Base-by-base conservation (phyloP, 1,140 invertebrate genomes). In the Onthophagus taurus region DNA sequence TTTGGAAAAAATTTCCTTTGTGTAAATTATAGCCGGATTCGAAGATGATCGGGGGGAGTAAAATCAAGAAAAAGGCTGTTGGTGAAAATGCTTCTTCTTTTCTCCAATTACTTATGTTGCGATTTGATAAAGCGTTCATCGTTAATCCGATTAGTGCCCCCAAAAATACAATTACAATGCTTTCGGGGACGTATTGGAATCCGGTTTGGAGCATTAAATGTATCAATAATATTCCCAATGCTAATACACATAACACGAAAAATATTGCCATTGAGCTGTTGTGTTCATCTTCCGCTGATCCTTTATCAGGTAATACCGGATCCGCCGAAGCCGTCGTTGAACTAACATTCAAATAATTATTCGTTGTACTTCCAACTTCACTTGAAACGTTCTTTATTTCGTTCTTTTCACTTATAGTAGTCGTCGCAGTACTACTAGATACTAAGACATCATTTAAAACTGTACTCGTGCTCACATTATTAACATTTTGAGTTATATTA, bases 1-100 rank as follows among this genome's bases (percentile, higher is more conserved):
- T 97, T 70, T 96, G 92, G 64, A 98, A 97, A 61, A 98, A 99
- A 61, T 98, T 97, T 38, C 94, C 93, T 67, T 97, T 97, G 58
- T 97, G 94, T 34, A 98, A 74, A 77, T 97, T 97, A 61, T 97
- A 98, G 3, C 95, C 95, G 3, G 92, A 96, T 69, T 99, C 95
- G 75, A 97, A 97, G 52, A 99, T 97, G 31, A 98, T 99, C 1
- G 95, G 95, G 4, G 95, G 95, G n/a, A 99, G 63, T 1, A 98
- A 72, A 1, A 98, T 86, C 31, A 98, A 72, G 57, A 99, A 99
- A 63, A 99, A 99, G 7, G 92, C 88, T 34, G 92, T 98, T 0
- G 94, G 94, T 9, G 90, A 92, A 58, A 98, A 95, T 0, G 92
- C 88, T 70, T 97, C 94, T 67, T 97, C 92, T 68, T 92, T 93